Evolutionary conservation across 2,888 invertebrate species (phyloP), one percentile per base, ranked within the genome.

Genomic region (Oscheius sp.): DNA sequence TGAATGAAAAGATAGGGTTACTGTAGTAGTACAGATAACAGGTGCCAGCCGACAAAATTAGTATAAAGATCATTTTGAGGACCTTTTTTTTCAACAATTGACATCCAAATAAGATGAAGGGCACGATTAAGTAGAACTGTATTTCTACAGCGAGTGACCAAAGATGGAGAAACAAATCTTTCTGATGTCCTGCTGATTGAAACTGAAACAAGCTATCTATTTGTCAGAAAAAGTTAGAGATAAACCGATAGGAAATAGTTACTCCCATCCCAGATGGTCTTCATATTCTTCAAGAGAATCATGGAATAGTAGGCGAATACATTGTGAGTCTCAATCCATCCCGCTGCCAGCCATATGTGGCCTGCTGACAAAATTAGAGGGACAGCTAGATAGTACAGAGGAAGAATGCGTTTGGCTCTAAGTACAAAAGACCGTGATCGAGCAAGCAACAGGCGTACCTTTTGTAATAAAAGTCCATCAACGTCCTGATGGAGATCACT

Each of bases 61-160:
- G 13, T 7, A 70, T 57, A 57, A 57, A 21, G 2, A 21, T n/a
- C 11, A 70, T 55, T 42, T 70, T 55, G 2, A 55, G 37, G 21
- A n/a, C 4, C 10, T 32, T 32, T 10, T 37, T 55, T 4, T 21
- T 53, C 2, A 57, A 13, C 29, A 55, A 10, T 4, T 32, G 33
- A 37, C 53, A 35, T 11, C 32, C 37, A 2, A 55, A 33, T 11
- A 42, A n/a, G 37, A 70, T 35, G 42, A 70, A 57, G 33, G 65
- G 65, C 29, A 51, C 65, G 10, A 65, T 33, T 2, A 65, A 51
- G 32, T 51, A 51, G 33, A 70, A 70, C n/a, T 70, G 70, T 1
- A 57, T 42, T 55, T 57, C 70, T 2, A 70, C 57, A 11, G 57
- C 37, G n/a, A 70, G 21, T 35, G 57, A 57, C 70, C 70, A 70